phyloP scores from a whole-genome alignment of 2,888 invertebrate genomes.

The Acrobasis suavella region DNA sequence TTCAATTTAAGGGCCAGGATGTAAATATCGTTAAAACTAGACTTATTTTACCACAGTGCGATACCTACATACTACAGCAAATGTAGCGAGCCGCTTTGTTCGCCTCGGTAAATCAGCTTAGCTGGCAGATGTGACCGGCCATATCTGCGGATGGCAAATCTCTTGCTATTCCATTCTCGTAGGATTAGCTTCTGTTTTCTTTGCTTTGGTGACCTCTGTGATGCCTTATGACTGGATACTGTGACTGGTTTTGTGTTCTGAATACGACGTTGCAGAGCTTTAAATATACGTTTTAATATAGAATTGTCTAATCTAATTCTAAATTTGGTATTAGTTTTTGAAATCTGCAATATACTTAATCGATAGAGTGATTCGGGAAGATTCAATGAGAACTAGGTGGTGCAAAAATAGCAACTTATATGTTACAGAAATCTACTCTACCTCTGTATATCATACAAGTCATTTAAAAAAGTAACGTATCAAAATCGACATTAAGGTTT shows the following conservation, averaged over 20 bases:
- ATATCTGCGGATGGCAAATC: slow-evolving; percentile 48
- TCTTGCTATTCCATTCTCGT: slow-evolving; percentile 6
- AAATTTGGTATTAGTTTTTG: too few relatives aligned
- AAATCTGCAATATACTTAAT: too few relatives aligned
- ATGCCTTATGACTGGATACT: slow-evolving; percentile 8
- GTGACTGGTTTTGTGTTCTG: neutral
- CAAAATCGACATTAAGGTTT: too few relatives aligned
- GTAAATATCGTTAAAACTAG: slow-evolving; percentile 28
- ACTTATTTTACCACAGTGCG: slow-evolving; percentile 65
- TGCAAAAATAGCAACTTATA: too few relatives aligned
- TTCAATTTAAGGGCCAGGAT: neutral
- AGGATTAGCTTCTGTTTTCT: slow-evolving; percentile 24
- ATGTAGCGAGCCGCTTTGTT: slow-evolving; percentile 62
- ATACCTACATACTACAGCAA: slow-evolving; percentile 36
- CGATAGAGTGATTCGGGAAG: too few relatives aligned
- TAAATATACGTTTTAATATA: too few relatives aligned
- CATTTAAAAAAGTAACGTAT: too few relatives aligned
- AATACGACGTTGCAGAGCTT: too few relatives aligned
- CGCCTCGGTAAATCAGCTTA: slow-evolving; percentile 77
- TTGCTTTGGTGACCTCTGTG: slow-evolving; percentile 2
- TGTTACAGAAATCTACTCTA: too few relatives aligned
- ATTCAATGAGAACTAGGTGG: too few relatives aligned
- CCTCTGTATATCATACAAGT: too few relatives aligned
- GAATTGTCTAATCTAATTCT: too few relatives aligned
- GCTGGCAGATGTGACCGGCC: slow-evolving; percentile 62